phyloP scores from a whole-genome alignment of 2,888 invertebrate genomes.

The Drosophila meridionalis region DNA sequence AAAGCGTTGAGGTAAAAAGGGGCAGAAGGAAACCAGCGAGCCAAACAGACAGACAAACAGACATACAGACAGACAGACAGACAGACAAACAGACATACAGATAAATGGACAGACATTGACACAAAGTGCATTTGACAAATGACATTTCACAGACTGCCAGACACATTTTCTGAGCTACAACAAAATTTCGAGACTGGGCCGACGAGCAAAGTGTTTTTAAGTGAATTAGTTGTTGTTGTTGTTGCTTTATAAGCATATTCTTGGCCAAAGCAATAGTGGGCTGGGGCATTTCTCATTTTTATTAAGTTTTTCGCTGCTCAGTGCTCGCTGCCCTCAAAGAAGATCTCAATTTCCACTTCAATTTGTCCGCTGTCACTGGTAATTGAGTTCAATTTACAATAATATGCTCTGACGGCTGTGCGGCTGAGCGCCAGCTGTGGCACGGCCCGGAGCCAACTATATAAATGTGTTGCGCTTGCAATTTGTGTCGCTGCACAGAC shows the following conservation, averaged over 20 bases:
- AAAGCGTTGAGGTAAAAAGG: constrained; percentile 39
- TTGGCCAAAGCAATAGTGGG: constrained; percentile 20
- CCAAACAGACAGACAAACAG: constrained; percentile 13
- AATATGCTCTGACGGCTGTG: constrained; percentile 79
- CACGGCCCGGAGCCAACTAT: constrained; percentile 47
- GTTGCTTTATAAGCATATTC: constrained; percentile 19
- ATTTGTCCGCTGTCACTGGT: constrained; percentile 84
- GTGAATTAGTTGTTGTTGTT: constrained; percentile 70
- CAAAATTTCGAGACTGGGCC: constrained; percentile 58
- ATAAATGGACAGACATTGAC: constrained; percentile 51
- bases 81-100: background rate
- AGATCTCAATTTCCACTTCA: constrained; percentile 85
- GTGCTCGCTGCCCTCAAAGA: constrained; percentile 57
- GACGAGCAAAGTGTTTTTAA: constrained; percentile 74
- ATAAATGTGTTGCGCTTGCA: constrained; percentile 75
- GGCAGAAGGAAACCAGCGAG: constrained; percentile 29
- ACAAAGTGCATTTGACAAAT: constrained; percentile 83
- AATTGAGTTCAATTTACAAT: constrained; percentile 84
- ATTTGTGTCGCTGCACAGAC: constrained; percentile 63
- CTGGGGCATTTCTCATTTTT: constrained; percentile 26
- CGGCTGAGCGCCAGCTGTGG: constrained; percentile 70
- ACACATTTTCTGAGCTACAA: constrained; percentile 59
- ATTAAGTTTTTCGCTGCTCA: constrained; percentile 26
- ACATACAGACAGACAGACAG: constrained; percentile 1
- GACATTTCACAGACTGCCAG: constrained; percentile 83